phyloP scores from a whole-genome alignment of 2,113 vertebrate genomes.

The Amphilophus citrinellus region DNA sequence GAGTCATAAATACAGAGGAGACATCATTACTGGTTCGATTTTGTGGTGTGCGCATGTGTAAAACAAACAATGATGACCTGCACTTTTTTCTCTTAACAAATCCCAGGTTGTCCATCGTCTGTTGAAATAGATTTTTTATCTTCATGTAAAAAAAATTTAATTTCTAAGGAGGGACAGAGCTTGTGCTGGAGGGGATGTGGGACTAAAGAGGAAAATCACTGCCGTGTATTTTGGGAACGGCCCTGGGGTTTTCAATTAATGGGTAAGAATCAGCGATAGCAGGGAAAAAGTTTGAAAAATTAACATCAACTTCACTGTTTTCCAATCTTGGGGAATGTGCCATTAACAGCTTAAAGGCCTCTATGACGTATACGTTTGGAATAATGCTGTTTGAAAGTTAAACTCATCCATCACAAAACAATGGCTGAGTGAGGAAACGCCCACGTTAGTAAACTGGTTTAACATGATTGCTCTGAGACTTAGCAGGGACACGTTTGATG shows the following conservation, averaged over 20 bases:
- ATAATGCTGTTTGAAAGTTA: neutral
- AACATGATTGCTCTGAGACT: neutral
- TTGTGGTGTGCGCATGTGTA: neutral
- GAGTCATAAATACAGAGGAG: neutral
- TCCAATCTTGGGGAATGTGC: neutral
- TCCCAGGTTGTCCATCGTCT: neutral
- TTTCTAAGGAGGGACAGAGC: neutral
- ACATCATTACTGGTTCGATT: neutral
- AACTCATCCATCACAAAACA: fast-evolving
- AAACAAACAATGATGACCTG: constrained; percentile 7
- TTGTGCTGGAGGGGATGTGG: neutral
- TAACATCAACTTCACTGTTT: neutral
- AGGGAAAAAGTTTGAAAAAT: neutral
- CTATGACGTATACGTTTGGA: neutral
- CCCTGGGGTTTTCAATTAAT: neutral
- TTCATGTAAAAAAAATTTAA: neutral
- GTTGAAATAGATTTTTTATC: constrained; percentile 6
- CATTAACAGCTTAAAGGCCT: neutral
- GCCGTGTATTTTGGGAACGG: neutral
- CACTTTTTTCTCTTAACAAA: neutral
- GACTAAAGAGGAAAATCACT: neutral
- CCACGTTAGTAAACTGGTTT: neutral
- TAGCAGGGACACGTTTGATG: neutral
- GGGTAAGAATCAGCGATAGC: neutral
- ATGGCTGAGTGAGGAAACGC: neutral